phyloP scores from a whole-genome alignment of 2,888 invertebrate genomes.

The Sinodicranocentrus sp. region DNA sequence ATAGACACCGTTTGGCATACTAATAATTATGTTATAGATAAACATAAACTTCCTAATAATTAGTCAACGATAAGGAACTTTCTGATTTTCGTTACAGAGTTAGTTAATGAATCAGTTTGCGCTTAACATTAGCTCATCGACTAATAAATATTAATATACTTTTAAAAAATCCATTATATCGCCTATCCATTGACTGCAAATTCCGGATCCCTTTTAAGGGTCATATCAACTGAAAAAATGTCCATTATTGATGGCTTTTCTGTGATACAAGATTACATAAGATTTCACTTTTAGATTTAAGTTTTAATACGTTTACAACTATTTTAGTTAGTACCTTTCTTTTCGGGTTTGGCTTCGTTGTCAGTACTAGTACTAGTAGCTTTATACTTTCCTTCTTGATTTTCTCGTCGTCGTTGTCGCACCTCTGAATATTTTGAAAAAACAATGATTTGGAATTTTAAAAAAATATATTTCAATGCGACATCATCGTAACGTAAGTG shows the following conservation, averaged over 20 bases:
- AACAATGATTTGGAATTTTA: too few species aligned
- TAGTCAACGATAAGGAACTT: too few species aligned
- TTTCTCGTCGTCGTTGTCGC: conserved; percentile 46
- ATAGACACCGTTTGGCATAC: too few species aligned
- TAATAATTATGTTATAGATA: too few species aligned
- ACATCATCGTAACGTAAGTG: too few species aligned
- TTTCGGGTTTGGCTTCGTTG: conserved; percentile 11
- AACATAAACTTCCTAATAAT: too few species aligned
- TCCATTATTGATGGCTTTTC: conserved; percentile 70
- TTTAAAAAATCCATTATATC: background rate
- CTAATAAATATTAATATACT: too few species aligned
- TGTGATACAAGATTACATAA: conserved; percentile 24
- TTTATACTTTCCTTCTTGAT: conserved; percentile 58
- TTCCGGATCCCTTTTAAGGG: conserved; percentile 65
- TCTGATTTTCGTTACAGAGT: too few species aligned
- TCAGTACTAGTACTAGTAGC: too few species aligned
- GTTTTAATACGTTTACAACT: background rate
- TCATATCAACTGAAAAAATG: conserved; percentile 74
- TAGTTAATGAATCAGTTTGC: too few species aligned
- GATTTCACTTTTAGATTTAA: background rate
- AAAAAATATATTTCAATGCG: too few species aligned
- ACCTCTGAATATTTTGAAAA: conserved; percentile 26
- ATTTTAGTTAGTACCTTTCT: conserved; percentile 33
- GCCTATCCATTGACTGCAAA: background rate
- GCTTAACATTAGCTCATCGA: too few species aligned